phyloP scores from a whole-genome alignment of 2,113 vertebrate species.

The Ceyx margarethae region DNA sequence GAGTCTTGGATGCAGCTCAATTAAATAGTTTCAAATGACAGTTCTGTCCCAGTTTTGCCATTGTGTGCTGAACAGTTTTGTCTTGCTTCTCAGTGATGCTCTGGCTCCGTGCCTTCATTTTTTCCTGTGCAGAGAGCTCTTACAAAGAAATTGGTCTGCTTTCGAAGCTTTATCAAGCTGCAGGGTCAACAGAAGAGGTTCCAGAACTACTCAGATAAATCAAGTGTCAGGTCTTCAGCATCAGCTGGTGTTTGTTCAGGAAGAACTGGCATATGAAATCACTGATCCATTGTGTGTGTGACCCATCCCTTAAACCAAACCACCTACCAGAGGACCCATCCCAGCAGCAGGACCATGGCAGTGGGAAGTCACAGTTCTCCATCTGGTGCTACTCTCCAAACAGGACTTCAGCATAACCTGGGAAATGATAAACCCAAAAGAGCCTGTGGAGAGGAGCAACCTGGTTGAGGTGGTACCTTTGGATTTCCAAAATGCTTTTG shows the following conservation, averaged over 20 bases:
- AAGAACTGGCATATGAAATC: not conserved
- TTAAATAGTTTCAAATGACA: not conserved
- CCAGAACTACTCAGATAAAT: not conserved
- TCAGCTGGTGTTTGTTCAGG: not conserved
- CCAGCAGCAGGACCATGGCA: not conserved
- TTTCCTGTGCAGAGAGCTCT: not conserved
- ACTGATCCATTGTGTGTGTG: fast-evolving
- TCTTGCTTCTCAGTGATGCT: not conserved
- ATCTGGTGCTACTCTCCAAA: not conserved
- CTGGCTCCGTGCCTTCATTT: not conserved
- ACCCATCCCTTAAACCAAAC: not conserved
- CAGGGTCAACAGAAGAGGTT: not conserved
- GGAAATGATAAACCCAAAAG: not conserved
- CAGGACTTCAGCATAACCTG: not conserved
- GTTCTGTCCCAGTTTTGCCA: not conserved
- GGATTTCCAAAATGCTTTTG: not conserved
- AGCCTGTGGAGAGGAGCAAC: not conserved
- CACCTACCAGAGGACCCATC: not conserved
- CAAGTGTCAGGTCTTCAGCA: not conserved
- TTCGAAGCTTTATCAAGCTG: not conserved
- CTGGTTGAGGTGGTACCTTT: not conserved
- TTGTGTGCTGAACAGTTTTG: not conserved
- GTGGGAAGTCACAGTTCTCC: not conserved
- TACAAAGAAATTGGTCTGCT: not conserved
- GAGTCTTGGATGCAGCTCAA: not conserved